These are phyloP conservation scores for Troides aeacus DNA, from an alignment of 2,888 invertebrate genomes.

Conservation along the genomic window DNA sequence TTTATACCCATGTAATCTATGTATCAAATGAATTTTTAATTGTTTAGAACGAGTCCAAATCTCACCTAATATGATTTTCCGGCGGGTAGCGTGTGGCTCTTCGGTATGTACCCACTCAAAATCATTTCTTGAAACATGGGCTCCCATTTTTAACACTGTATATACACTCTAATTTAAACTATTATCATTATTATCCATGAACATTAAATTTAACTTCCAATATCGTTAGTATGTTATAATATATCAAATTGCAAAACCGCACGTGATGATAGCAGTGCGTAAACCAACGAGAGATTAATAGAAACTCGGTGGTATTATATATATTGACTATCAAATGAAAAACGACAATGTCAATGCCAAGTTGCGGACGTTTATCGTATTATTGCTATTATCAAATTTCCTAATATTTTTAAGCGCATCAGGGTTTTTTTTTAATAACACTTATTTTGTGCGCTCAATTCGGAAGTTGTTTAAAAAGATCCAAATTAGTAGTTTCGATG, in stretches of 20 bases:
- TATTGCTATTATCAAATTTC: too few relatives aligned
- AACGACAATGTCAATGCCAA: constrained; percentile 10
- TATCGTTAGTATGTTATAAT: background rate
- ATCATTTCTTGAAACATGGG: constrained; percentile 94
- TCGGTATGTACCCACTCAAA: constrained; percentile 99
- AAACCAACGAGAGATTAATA: constrained; percentile 9
- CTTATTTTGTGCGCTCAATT: too few relatives aligned
- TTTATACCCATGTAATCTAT: background rate
- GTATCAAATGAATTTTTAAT: background rate
- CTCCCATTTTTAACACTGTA: constrained; percentile 86
- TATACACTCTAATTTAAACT: background rate
- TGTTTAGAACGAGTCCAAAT: background rate
- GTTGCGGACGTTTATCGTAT: background rate
- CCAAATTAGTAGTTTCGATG: too few relatives aligned
- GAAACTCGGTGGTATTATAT: too few relatives aligned
- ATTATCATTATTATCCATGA: background rate
- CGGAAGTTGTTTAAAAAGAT: too few relatives aligned
- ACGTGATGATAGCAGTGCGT: constrained; percentile 5
- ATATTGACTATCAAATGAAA: constrained; percentile 17
- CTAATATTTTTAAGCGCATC: too few relatives aligned
- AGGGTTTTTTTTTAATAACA: too few relatives aligned
- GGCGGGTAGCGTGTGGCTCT: constrained; percentile 97
- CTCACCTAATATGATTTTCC: constrained; percentile 95
- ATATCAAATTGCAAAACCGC: constrained; percentile 3
- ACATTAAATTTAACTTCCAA: background rate